Evolutionary conservation across 2,797 vertebrate species (phyloP).

Genomic region (Nasua narica): DNA sequence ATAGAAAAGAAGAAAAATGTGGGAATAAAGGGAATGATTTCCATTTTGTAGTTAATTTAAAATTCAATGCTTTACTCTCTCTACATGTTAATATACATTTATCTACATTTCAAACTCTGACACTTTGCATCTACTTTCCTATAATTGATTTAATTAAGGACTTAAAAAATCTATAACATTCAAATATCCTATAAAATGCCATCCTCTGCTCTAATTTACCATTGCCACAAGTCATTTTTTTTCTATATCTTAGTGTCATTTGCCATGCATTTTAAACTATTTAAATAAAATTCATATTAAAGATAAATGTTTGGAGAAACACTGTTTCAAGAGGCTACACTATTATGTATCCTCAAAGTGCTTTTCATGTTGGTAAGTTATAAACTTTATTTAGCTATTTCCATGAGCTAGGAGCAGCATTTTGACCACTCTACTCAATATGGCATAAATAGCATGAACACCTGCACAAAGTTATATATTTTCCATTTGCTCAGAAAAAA

Average conservation of each 20-base stretch:
- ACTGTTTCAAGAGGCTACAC: background rate
- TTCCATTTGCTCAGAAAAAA: background rate
- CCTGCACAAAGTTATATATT: background rate
- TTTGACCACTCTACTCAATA: background rate
- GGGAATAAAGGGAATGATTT: constrained; percentile 42
- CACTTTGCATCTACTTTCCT: constrained; percentile 15
- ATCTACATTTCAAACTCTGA: constrained; percentile 43
- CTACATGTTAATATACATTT: constrained; percentile 34
- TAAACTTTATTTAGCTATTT: background rate
- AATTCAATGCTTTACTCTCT: constrained; percentile 30
- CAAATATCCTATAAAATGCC: background rate
- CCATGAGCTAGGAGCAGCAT: background rate
- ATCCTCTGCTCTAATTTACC: background rate
- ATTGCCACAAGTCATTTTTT: background rate
- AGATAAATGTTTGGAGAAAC: background rate
- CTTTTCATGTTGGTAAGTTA: background rate
- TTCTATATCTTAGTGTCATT: background rate
- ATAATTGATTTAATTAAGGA: constrained; percentile 55
- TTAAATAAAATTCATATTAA: constrained; percentile 4
- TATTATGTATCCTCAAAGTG: background rate
- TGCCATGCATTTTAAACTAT: background rate
- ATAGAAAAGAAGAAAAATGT: constrained; percentile 35
- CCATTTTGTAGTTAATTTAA: constrained; percentile 33
- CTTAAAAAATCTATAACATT: background rate
- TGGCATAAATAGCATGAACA: background rate